A percentile compares a stretch with the other conserved stretches of the same genome.
Evolutionary conservation across 2,113 vertebrate genomes (phyloP).

Genomic region (Tiliqua scincoides): DNA sequence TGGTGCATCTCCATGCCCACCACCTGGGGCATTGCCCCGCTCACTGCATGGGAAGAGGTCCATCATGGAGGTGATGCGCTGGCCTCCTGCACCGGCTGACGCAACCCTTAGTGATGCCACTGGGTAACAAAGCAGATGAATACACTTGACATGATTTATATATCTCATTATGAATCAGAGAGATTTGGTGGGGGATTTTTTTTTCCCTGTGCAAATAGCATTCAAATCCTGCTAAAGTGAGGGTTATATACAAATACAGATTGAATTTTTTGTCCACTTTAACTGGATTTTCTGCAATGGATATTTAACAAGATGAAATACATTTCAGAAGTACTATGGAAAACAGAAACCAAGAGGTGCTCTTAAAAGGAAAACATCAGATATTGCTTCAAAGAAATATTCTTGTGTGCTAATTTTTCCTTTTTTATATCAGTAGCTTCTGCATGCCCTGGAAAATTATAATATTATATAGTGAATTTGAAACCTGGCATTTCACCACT

Average conservation of each 20-base stretch:
- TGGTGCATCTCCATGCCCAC: too few relatives aligned
- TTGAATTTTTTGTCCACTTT: constrained; percentile 16
- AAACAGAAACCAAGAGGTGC: constrained; percentile 39
- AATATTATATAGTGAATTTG: background rate
- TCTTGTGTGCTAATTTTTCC: background rate
- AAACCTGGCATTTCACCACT: background rate
- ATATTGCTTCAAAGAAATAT: background rate
- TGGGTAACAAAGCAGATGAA: background rate
- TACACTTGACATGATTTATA: background rate
- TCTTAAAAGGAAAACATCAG: constrained; percentile 21
- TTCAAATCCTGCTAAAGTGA: background rate
- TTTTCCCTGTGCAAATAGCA: background rate
- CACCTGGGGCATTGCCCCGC: too few relatives aligned
- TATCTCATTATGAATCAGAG: background rate
- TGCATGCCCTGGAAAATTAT: background rate
- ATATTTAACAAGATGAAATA: constrained; percentile 51
- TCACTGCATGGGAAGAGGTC: too few relatives aligned
- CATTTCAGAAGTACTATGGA: constrained; percentile 20
- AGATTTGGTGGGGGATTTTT: background rate
- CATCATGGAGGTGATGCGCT: too few relatives aligned
- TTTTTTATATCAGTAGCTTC: background rate
- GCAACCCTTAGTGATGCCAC: too few relatives aligned
- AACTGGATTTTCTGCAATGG: constrained; percentile 33
- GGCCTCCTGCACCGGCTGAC: too few relatives aligned
- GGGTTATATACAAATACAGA: background rate